phyloP scores from a whole-genome alignment of 2,888 invertebrate genomes.

The Deilephila elpenor region DNA sequence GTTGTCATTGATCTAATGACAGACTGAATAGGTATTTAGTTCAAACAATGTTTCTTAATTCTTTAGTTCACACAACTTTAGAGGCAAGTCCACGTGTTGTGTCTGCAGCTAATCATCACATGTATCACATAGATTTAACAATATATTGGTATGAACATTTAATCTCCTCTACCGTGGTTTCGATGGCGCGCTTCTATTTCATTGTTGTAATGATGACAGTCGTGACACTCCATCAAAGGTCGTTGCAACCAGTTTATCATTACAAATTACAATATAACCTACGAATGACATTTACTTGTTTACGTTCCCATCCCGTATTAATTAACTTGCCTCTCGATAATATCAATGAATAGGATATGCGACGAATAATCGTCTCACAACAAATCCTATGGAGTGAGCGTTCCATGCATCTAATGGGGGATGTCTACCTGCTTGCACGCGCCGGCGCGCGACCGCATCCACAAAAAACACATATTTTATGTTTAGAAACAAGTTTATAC shows the following conservation, averaged over 20 bases:
- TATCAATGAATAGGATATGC: slow-evolving; percentile 1
- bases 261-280: background rate
- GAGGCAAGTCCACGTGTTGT: too few relatives aligned
- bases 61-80: too few relatives aligned
- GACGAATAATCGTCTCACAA: slow-evolving; percentile 21
- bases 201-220: background rate
- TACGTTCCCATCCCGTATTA: background rate
- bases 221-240: background rate
- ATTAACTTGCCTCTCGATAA: background rate
- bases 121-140: too few relatives aligned
- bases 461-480: slow-evolving; percentile 43
- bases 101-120: too few relatives aligned
- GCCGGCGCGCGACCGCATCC: slow-evolving; percentile 35
- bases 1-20: too few relatives aligned
- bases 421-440: slow-evolving; percentile 55
- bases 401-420: slow-evolving; percentile 29
- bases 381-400: slow-evolving; percentile 28
- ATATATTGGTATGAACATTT: too few relatives aligned
- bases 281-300: slow-evolving; percentile 1
- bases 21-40: too few relatives aligned
- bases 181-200: background rate
- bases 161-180: background rate
- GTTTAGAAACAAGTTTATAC: slow-evolving; percentile 44
- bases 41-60: too few relatives aligned
- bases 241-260: background rate